Evolutionary conservation across 2,113 vertebrate species (phyloP).

Genomic region (Notechis scutatus): DNA sequence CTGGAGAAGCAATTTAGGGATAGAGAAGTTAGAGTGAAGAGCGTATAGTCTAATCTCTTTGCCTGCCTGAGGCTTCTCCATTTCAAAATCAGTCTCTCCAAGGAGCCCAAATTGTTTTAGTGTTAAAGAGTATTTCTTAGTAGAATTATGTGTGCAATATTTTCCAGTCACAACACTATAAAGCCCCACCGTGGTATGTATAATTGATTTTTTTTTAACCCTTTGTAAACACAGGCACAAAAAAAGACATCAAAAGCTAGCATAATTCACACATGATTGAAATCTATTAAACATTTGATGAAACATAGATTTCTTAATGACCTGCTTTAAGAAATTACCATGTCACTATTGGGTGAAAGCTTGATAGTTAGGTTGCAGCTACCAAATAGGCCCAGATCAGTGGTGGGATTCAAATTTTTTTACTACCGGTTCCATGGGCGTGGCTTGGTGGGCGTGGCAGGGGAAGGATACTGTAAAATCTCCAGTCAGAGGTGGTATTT

Average conservation of each 20-base stretch:
- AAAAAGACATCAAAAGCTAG: neutral
- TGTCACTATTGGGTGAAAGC: neutral
- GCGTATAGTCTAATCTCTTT: neutral
- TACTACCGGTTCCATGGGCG: too few species aligned
- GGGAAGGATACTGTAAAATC: too few species aligned
- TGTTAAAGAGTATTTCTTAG: neutral
- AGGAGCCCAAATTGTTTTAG: neutral
- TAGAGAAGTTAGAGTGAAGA: neutral
- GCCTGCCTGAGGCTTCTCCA: neutral
- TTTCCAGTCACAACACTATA: neutral
- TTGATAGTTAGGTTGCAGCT: neutral
- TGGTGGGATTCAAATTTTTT: too few species aligned
- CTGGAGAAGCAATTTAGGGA: neutral
- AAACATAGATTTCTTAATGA: neutral
- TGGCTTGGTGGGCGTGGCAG: too few species aligned
- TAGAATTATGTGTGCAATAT: neutral
- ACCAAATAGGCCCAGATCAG: neutral
- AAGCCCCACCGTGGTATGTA: too few species aligned
- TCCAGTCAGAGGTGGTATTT: too few species aligned
- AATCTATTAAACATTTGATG: neutral
- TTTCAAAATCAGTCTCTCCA: neutral
- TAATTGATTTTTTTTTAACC: neutral
- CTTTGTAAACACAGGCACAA: neutral
- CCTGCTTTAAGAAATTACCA: neutral
- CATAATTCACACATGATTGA: neutral